phyloP scores from a whole-genome alignment of 2,797 vertebrate species.

The Orestias chungarensis region DNA sequence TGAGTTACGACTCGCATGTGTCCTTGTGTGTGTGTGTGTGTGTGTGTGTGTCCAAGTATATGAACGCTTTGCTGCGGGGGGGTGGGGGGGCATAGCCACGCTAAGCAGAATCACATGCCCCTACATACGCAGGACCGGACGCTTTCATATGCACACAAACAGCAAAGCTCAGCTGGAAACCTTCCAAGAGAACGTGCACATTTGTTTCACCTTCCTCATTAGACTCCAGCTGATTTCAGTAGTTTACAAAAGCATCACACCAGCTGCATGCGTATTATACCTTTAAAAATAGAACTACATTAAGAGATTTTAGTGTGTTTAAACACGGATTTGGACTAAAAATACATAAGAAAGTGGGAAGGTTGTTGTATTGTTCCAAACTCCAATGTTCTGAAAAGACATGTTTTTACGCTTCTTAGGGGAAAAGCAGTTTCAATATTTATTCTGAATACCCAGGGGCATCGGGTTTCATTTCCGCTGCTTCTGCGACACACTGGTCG shows the following conservation, averaged over 20 bases:
- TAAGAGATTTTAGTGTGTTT: conserved; percentile 1
- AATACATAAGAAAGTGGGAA: neutral
- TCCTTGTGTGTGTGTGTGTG: conserved; percentile 1
- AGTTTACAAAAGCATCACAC: conserved; percentile 11
- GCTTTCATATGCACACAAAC: conserved; percentile 44
- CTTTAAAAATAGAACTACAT: neutral
- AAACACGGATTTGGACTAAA: conserved; percentile 11
- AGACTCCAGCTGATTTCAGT: conserved; percentile 45
- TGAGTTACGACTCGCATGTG: conserved; percentile 34
- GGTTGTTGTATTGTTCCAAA: neutral
- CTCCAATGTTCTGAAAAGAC: conserved; percentile 4
- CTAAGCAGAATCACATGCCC: conserved; percentile 76
- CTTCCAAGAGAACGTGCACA: conserved; percentile 27
- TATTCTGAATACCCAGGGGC: neutral
- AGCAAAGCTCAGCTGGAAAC: conserved; percentile 31
- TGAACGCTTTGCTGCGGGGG: conserved; percentile 70
- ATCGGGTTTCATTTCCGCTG: conserved; percentile 2
- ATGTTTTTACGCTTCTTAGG: neutral
- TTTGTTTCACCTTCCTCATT: conserved; percentile 51
- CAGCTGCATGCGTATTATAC: conserved; percentile 27
- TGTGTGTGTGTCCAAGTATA: conserved; percentile 36
- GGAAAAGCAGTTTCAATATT: conserved; percentile 1
- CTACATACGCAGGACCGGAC: conserved; percentile 54
- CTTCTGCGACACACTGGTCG: neutral
- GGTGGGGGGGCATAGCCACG: conserved; percentile 53